A percentile compares a stretch with the other conserved stretches of the same genome.
Conservation (phyloP, 1,140 invertebrate species). For the Drosophila oshimai region DNA sequence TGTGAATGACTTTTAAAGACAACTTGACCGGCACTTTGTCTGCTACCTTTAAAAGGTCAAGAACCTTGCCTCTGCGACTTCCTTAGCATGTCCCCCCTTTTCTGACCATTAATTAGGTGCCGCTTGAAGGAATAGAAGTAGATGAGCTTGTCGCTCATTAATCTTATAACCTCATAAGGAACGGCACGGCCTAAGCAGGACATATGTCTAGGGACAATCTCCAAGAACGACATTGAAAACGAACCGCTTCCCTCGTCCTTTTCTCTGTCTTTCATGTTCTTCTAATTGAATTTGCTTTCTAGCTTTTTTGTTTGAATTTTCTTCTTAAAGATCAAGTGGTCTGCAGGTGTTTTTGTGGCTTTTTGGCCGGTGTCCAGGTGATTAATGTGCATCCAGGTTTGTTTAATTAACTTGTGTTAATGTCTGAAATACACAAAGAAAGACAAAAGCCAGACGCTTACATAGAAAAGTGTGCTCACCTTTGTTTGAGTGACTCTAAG, state of each 20-base stretch:
- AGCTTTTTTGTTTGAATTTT: background rate
- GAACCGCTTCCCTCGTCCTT: conserved; percentile 1
- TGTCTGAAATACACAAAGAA: conserved; percentile 4
- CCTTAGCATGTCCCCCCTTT: conserved; percentile 1
- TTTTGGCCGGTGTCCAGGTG: conserved; percentile 57
- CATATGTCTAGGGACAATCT: conserved; percentile 43
- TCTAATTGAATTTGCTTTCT: conserved; percentile 58
- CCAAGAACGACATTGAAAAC: conserved; percentile 39
- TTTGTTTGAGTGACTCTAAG: background rate
- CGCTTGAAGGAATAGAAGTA: conserved; percentile 61
- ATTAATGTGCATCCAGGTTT: conserved; percentile 69
- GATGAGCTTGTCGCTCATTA: conserved; percentile 73
- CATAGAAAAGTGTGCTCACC: background rate
- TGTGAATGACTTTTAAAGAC: no score
- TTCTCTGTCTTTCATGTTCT: conserved; percentile 31
- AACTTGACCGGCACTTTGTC: no score
- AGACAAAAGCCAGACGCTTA: conserved; percentile 7
- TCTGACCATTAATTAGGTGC: conserved; percentile 62
- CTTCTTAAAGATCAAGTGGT: conserved; percentile 25
- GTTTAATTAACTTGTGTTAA: conserved; percentile 73
- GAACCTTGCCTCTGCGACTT: background rate
- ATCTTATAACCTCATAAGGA: conserved; percentile 64
- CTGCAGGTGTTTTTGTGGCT: conserved; percentile 12
- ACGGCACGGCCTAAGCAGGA: conserved; percentile 23
- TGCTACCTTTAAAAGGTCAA: background rate